Conservation (phyloP, 2,888 invertebrate genomes). For the Bombyx huttoni region DNA sequence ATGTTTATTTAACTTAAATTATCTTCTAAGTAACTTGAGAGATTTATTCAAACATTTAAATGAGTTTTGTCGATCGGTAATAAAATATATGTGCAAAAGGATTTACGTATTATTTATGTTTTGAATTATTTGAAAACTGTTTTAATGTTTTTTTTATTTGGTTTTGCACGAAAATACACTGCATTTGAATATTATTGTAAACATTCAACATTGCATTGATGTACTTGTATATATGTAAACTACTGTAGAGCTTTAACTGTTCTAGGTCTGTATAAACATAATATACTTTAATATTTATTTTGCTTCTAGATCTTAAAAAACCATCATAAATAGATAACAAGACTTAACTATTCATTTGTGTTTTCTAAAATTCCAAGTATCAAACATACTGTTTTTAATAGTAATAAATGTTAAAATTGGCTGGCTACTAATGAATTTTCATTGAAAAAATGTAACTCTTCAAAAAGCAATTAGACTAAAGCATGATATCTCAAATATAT, state of each 20-base stretch:
- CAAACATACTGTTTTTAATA: too few relatives aligned
- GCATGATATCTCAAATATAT: background rate
- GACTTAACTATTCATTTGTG: background rate
- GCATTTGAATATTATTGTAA: conserved; percentile 7
- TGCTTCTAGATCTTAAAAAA: conserved; percentile 13
- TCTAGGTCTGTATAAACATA: conserved; percentile 37
- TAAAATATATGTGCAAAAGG: too few relatives aligned
- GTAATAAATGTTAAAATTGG: too few relatives aligned
- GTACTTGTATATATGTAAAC: conserved; percentile 63
- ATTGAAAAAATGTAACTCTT: too few relatives aligned
- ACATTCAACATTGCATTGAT: conserved; percentile 21
- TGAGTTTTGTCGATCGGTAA: too few relatives aligned
- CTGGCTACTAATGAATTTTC: too few relatives aligned
- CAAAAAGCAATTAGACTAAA: too few relatives aligned
- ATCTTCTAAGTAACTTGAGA: background rate
- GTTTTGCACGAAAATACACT: background rate
- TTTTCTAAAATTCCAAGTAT: too few relatives aligned
- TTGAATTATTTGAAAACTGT: background rate
- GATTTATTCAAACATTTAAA: too few relatives aligned
- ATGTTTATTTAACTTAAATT: conserved; percentile 4
- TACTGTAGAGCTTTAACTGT: conserved; percentile 66
- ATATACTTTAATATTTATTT: conserved; percentile 33
- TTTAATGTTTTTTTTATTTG: background rate
- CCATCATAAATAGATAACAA: too few relatives aligned
- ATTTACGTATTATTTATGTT: background rate